Percentiles rank a stretch among this genome's conserved stretches.
phyloP scores from a whole-genome alignment of 2,797 vertebrate genomes.

The Crocidura indochinensis region DNA sequence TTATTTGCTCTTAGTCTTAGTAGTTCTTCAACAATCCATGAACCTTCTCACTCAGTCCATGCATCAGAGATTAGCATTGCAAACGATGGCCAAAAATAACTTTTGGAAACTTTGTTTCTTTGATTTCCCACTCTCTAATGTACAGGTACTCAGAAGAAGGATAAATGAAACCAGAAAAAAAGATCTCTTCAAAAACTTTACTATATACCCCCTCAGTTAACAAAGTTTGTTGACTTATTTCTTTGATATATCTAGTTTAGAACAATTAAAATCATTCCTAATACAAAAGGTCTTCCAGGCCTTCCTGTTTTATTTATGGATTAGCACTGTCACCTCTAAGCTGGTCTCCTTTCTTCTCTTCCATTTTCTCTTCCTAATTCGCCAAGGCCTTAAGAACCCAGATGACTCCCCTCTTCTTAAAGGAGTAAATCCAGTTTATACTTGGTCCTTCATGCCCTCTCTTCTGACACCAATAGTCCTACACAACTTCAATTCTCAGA shows the following conservation, averaged over 20 bases:
- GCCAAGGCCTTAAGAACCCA: not conserved
- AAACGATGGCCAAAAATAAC: constrained; percentile 45
- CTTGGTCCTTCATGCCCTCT: not conserved
- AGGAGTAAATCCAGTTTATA: not conserved
- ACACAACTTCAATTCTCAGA: not conserved
- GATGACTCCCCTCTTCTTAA: not conserved
- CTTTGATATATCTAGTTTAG: not conserved
- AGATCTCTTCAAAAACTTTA: not conserved
- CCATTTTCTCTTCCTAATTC: not conserved
- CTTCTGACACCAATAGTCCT: not conserved
- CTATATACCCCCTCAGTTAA: constrained; percentile 3
- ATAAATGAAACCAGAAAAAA: constrained; percentile 31
- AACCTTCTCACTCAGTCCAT: constrained; percentile 13
- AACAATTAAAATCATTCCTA: not conserved
- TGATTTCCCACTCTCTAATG: not conserved
- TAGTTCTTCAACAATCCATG: constrained; percentile 86
- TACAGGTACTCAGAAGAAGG: not conserved
- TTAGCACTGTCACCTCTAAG: not conserved
- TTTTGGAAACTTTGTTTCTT: constrained; percentile 56
- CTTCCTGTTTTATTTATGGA: not conserved
- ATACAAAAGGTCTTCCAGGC: not conserved
- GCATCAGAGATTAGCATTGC: constrained; percentile 35
- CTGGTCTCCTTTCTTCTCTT: not conserved
- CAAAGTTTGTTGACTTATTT: constrained; percentile 15
- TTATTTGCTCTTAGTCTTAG: constrained; percentile 34